These are phyloP conservation scores for Drosophila tanythrix DNA, from an alignment of 2,888 invertebrate species.

Conservation along the genomic window DNA sequence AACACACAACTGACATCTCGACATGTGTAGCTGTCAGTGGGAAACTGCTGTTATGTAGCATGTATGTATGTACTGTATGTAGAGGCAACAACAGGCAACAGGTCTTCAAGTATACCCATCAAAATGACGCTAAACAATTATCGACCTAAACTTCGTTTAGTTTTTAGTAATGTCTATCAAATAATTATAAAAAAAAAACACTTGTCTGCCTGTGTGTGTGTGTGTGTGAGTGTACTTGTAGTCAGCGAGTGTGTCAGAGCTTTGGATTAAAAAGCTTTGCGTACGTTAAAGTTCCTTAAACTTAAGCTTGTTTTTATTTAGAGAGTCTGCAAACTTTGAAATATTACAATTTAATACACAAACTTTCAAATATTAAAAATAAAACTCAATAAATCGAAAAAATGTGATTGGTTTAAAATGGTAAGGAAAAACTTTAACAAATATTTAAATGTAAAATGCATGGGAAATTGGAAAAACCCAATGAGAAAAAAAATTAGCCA, in stretches of 20 bases:
- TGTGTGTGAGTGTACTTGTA: not conserved
- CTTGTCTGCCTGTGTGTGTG: not conserved
- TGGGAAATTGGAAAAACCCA: not conserved
- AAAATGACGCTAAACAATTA: constrained; percentile 26
- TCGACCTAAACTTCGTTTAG: constrained; percentile 7
- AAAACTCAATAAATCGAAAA: not conserved
- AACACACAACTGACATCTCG: constrained; percentile 31
- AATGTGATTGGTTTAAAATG: not conserved
- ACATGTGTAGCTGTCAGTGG: constrained; percentile 53
- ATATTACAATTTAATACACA: not conserved
- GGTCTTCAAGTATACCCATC: constrained; percentile 26
- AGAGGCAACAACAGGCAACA: constrained; percentile 5
- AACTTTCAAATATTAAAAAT: not conserved
- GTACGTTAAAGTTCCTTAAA: not conserved
- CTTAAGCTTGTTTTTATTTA: not conserved
- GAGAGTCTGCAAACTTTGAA: not conserved
- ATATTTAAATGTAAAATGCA: not conserved
- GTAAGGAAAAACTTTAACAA: too few species aligned
- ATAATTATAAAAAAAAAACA: constrained; percentile 2
- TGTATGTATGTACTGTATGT: not conserved
- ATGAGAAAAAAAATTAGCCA: not conserved
- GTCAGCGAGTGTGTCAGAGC: not conserved
- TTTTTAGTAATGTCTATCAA: constrained; percentile 1
- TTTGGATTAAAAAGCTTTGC: constrained; percentile 1
- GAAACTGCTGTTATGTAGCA: constrained; percentile 24